phyloP scores from a whole-genome alignment of 2,888 invertebrate species.

The Galerucella pusilla region DNA sequence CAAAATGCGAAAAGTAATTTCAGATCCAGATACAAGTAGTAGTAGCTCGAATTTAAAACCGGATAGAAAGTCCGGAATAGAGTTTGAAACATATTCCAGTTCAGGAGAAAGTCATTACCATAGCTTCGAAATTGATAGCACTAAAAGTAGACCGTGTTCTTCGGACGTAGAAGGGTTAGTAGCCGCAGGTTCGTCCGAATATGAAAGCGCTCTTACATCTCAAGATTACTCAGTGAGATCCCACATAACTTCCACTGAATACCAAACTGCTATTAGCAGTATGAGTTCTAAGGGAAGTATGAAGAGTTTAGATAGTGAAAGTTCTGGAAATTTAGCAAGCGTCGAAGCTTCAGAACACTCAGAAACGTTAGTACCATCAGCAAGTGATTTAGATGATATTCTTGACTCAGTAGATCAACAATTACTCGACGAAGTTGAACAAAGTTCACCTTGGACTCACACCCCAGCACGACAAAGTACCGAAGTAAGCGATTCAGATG shows the following conservation, averaged over 20 bases:
- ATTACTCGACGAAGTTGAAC: constrained; percentile 60
- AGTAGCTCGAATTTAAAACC: constrained; percentile 62
- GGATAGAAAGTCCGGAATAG: constrained; percentile 81
- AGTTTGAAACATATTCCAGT: constrained; percentile 85
- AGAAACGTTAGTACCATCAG: constrained; percentile 92
- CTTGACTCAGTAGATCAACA: constrained; percentile 72
- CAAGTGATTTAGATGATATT: constrained; percentile 82
- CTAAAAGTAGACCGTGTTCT: constrained; percentile 81
- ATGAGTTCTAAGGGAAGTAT: constrained; percentile 90
- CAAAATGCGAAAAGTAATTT: constrained; percentile 60
- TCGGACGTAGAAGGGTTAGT: constrained; percentile 87
- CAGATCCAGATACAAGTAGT: constrained; percentile 62
- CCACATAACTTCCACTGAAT: constrained; percentile 83
- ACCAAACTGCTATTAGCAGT: constrained; percentile 87
- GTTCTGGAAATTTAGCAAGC: constrained; percentile 88
- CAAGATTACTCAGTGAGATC: constrained; percentile 80
- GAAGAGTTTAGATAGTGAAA: constrained; percentile 90
- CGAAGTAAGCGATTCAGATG: constrained; percentile 58
- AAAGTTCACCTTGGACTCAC: constrained; percentile 49
- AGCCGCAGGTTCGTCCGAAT: constrained; percentile 84
- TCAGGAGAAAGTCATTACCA: constrained; percentile 91
- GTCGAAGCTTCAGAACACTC: constrained; percentile 92
- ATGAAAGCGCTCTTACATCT: constrained; percentile 86
- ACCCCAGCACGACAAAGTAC: constrained; percentile 54
- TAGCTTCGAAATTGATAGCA: constrained; percentile 83